These are phyloP conservation scores for Jaculus jaculus DNA, from an alignment of 2,113 vertebrate genomes.

Conservation along the genomic window DNA sequence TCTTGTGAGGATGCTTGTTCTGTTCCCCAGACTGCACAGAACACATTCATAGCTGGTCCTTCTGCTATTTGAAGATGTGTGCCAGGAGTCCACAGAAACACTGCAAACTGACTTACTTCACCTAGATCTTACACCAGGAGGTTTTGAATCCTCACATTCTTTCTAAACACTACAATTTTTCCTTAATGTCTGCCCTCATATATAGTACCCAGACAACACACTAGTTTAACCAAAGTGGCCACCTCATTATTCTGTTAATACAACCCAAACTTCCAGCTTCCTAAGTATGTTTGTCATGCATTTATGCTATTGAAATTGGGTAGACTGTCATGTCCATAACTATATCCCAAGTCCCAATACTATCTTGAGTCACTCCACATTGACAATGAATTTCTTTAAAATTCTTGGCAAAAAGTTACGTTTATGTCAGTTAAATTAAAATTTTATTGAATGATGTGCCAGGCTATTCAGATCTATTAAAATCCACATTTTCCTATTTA, in stretches of 20 bases:
- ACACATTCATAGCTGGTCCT: fast-evolving
- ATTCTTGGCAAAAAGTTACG: constrained; percentile 34
- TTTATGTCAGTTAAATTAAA: neutral
- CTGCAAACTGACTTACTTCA: neutral
- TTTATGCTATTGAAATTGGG: neutral
- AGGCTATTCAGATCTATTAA: constrained; percentile 5
- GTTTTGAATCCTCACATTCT: neutral
- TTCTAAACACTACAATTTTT: neutral
- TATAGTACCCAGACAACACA: neutral
- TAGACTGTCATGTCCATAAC: neutral
- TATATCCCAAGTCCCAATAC: neutral
- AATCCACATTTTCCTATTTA: neutral
- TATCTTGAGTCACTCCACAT: neutral
- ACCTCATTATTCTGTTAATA: neutral
- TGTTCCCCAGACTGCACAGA: fast-evolving
- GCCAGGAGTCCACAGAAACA: fast-evolving
- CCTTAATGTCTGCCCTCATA: neutral
- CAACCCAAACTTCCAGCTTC: neutral
- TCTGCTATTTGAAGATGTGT: neutral
- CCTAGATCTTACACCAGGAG: neutral
- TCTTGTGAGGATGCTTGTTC: neutral
- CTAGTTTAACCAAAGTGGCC: neutral
- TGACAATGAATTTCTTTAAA: neutral
- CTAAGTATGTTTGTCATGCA: neutral
- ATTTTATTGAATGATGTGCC: neutral